Evolutionary conservation across 2,113 vertebrate genomes (phyloP).

Genomic region (Neotragus pygmaeus): DNA sequence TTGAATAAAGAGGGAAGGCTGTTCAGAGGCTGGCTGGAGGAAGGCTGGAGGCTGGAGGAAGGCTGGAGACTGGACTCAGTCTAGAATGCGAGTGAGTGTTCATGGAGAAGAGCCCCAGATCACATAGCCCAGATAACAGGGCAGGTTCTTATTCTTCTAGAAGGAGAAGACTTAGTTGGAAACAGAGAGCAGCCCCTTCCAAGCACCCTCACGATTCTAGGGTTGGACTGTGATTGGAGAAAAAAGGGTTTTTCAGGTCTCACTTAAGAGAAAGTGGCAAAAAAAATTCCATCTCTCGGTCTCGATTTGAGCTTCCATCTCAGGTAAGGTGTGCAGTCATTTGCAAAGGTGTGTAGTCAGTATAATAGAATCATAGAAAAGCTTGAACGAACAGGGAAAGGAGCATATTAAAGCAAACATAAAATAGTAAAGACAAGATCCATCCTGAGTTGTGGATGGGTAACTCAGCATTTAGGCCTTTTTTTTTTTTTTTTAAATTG

Average conservation of each 20-base stretch:
- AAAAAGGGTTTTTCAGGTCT: neutral
- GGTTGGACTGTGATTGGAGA: neutral
- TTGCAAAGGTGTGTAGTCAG: neutral
- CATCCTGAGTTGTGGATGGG: conserved; percentile 20
- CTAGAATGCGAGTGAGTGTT: neutral
- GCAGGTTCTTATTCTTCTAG: neutral
- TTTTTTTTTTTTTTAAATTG: neutral
- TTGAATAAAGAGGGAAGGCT: neutral
- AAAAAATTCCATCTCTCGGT: neutral
- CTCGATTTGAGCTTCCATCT: neutral
- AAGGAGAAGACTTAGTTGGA: neutral
- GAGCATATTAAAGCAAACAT: conserved; percentile 25
- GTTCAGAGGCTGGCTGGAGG: neutral
- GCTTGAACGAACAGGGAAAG: neutral
- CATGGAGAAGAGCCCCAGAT: neutral
- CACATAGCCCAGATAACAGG: no score
- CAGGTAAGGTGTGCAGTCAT: neutral
- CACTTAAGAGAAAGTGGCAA: neutral
- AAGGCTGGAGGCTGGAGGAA: neutral
- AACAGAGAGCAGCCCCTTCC: neutral
- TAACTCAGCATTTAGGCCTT: neutral
- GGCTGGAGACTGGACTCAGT: neutral
- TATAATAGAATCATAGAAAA: conserved; percentile 39
- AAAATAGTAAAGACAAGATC: conserved; percentile 34
- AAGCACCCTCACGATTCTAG: neutral